Evolutionary conservation across 2,888 invertebrate species (phyloP).

Genomic region (Drosophila rubida): DNA sequence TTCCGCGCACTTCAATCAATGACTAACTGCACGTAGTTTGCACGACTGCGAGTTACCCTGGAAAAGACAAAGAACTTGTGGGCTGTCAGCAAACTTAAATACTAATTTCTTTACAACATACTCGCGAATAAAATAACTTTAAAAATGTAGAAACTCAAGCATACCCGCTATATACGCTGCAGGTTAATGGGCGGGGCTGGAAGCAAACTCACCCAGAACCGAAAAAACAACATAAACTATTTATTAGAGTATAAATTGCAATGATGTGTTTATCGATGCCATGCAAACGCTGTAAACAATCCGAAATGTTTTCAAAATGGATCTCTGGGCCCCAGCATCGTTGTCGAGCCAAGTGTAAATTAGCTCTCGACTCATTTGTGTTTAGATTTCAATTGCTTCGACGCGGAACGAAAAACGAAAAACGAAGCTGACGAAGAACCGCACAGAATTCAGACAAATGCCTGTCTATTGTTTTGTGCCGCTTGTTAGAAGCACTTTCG

Average conservation of each 20-base stretch:
- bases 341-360: slow-evolving; percentile 29
- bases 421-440: too few relatives aligned
- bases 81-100: too few relatives aligned
- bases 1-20: slow-evolving; percentile 30
- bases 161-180: not conserved
- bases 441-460: slow-evolving; percentile 3
- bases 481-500: slow-evolving; percentile 6
- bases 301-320: not conserved
- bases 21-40: not conserved
- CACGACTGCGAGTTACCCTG: slow-evolving; percentile 5
- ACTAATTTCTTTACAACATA: too few relatives aligned
- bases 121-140: too few relatives aligned
- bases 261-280: slow-evolving; percentile 12
- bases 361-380: slow-evolving; percentile 21
- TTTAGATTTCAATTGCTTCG: slow-evolving; percentile 18
- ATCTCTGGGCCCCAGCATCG: not conserved
- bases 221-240: slow-evolving; percentile 29
- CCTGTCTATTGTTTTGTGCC: not conserved
- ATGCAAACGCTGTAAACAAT: slow-evolving; percentile 21
- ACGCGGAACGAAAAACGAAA: not conserved
- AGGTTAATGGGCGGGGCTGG: not conserved
- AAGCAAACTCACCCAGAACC: not conserved
- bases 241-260: slow-evolving; percentile 1
- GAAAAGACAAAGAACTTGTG: too few relatives aligned
- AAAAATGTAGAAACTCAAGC: not conserved